These are phyloP conservation scores for Drosophila longiperda DNA, from an alignment of 2,888 invertebrate genomes.

Conservation along the genomic window DNA sequence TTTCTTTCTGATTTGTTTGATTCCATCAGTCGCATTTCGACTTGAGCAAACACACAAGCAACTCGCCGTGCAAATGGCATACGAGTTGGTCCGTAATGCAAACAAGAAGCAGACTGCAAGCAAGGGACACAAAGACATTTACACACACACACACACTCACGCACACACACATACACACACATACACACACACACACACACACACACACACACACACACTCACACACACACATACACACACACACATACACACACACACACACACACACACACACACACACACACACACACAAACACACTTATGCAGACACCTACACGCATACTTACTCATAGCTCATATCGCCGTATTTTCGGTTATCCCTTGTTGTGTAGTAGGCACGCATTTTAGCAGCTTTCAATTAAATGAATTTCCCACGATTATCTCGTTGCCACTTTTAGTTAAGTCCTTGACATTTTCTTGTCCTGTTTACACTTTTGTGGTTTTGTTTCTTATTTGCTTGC, in stretches of 20 bases:
- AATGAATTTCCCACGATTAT: conserved; percentile 33
- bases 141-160: conserved; percentile 15
- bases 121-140: background rate
- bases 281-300: conserved; percentile 13
- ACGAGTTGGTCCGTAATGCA: conserved; percentile 54
- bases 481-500: conserved; percentile 54
- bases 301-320: background rate
- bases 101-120: conserved; percentile 56
- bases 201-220: conserved; percentile 16
- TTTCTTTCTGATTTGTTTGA: conserved; percentile 35
- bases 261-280: conserved; percentile 19
- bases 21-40: conserved; percentile 49
- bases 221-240: conserved; percentile 12
- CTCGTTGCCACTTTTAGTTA: conserved; percentile 26
- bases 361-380: conserved; percentile 75
- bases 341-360: conserved; percentile 77
- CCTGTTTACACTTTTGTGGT: conserved; percentile 12
- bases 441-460: conserved; percentile 67
- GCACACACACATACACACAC: conserved; percentile 7
- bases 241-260: conserved; percentile 9
- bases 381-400: conserved; percentile 56
- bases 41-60: conserved; percentile 49
- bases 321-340: conserved; percentile 82
- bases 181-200: conserved; percentile 14
- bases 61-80: conserved; percentile 59